phyloP scores from a whole-genome alignment of 2,888 invertebrate genomes.

The Petrophora chlorosata region DNA sequence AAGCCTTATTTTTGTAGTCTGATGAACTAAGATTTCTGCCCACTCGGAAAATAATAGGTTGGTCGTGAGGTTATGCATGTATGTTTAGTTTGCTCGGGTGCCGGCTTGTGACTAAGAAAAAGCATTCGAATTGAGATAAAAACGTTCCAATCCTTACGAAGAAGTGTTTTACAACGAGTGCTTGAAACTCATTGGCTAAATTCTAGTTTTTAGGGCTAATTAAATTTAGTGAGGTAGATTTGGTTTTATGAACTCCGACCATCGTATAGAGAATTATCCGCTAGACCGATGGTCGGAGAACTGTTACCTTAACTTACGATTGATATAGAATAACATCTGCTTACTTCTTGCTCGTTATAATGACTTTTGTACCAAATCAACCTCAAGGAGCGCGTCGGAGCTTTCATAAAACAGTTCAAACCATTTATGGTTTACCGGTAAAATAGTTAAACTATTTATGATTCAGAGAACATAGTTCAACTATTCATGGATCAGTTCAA shows the following conservation, averaged over 20 bases:
- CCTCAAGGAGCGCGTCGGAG: constrained; percentile 14
- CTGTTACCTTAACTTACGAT: constrained; percentile 26
- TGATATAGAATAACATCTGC: constrained; percentile 30
- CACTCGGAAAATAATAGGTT: too few species aligned
- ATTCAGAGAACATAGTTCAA: constrained; percentile 6
- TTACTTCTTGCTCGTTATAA: constrained; percentile 26
- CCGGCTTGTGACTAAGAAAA: background rate
- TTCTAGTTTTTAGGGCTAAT: constrained; percentile 19
- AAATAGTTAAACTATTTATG: constrained; percentile 14
- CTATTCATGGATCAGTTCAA: constrained; percentile 1
- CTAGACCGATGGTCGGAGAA: constrained; percentile 7
- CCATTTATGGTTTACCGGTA: too few species aligned
- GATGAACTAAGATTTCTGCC: too few species aligned
- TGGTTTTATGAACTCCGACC: constrained; percentile 19
- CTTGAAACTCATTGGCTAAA: constrained; percentile 25
- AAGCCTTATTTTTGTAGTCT: too few species aligned
- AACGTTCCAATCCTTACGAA: constrained; percentile 19
- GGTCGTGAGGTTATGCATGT: too few species aligned
- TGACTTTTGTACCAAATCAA: constrained; percentile 14
- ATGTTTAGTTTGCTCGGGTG: background rate
- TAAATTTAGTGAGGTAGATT: constrained; percentile 27
- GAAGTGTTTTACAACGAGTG: constrained; percentile 21
- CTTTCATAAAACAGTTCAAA: constrained; percentile 2
- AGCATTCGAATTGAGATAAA: constrained; percentile 3
- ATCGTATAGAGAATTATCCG: constrained; percentile 5